A percentile compares a stretch with the other conserved stretches of the same genome.
Evolutionary conservation across 1,140 invertebrate species (phyloP).

Genomic region (Aphidius ervi): DNA sequence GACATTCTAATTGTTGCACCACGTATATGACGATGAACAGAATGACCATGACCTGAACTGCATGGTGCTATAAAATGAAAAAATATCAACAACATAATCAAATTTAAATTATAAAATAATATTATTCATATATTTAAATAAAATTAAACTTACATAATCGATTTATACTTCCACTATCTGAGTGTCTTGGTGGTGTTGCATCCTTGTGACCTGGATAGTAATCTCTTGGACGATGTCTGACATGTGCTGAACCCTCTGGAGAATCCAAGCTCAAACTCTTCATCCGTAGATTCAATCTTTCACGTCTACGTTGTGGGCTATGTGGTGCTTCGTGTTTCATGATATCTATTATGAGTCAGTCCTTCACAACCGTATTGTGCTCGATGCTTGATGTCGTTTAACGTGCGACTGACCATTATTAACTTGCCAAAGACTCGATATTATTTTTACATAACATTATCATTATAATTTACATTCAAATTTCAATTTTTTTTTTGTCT

Average conservation of each 20-base stretch:
- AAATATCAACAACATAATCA: background rate
- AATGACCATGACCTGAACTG: slow-evolving; percentile 66
- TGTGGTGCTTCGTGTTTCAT: slow-evolving; percentile 75
- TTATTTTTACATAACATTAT: background rate
- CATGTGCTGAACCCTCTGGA: slow-evolving; percentile 85
- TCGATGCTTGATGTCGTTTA: slow-evolving; percentile 35
- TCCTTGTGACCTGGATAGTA: slow-evolving; percentile 54
- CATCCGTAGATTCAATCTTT: slow-evolving; percentile 95
- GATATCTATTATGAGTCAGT: slow-evolving; percentile 35
- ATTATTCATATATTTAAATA: background rate
- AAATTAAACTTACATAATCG: slow-evolving; percentile 44
- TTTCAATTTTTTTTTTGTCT: background rate
- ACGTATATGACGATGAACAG: slow-evolving; percentile 43
- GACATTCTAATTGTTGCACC: slow-evolving; percentile 78
- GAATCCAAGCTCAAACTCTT: slow-evolving; percentile 95
- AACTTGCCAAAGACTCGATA: slow-evolving; percentile 23
- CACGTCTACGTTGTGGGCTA: slow-evolving; percentile 78
- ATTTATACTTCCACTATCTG: slow-evolving; percentile 59
- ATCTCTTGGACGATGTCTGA: slow-evolving; percentile 64
- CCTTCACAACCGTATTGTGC: slow-evolving; percentile 28
- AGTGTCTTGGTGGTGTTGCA: slow-evolving; percentile 52
- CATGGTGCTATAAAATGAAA: slow-evolving; percentile 68
- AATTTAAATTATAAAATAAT: background rate
- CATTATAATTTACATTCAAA: slow-evolving; percentile 1
- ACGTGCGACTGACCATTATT: slow-evolving; percentile 28